A percentile compares a stretch with the other conserved stretches of the same genome.
These are phyloP conservation scores for Sphaeridia pumilis DNA, from an alignment of 2,888 invertebrate species.

Conservation along the genomic window DNA sequence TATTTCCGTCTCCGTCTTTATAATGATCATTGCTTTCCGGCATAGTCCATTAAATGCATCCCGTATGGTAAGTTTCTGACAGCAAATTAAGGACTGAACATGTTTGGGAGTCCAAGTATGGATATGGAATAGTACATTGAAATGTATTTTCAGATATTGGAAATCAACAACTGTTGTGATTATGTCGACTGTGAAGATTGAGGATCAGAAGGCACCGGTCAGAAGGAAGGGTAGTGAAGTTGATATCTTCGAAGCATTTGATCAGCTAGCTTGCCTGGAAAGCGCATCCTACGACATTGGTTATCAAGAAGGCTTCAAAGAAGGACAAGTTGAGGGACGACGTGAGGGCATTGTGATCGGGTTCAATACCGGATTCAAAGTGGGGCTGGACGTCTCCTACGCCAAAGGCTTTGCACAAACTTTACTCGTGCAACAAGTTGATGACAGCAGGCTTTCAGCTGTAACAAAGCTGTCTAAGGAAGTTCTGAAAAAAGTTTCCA, in stretches of 20 bases:
- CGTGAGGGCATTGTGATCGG: slow-evolving; percentile 52
- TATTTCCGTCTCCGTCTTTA: no score
- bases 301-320: slow-evolving; percentile 52
- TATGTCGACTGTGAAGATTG: no score
- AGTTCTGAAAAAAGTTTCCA: slow-evolving; percentile 49
- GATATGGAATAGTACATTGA: no score
- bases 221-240: no score
- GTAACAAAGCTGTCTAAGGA: slow-evolving; percentile 20
- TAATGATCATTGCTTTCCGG: no score
- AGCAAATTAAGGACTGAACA: no score
- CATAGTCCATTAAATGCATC: no score
- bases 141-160: no score
- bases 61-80: no score
- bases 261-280: slow-evolving; percentile 5
- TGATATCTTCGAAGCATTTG: slow-evolving; percentile 6
- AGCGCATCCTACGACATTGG: background rate
- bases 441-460: background rate
- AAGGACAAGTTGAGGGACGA: slow-evolving; percentile 54
- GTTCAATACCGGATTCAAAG: slow-evolving; percentile 63
- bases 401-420: slow-evolving; percentile 48
- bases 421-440: background rate
- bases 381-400: slow-evolving; percentile 66
- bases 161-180: no score
- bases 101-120: no score
- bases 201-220: no score